A percentile compares a stretch with the other conserved stretches of the same genome.
These are phyloP conservation scores for Synergus itoensis DNA, from an alignment of 2,888 invertebrate species.

Conservation along the genomic window DNA sequence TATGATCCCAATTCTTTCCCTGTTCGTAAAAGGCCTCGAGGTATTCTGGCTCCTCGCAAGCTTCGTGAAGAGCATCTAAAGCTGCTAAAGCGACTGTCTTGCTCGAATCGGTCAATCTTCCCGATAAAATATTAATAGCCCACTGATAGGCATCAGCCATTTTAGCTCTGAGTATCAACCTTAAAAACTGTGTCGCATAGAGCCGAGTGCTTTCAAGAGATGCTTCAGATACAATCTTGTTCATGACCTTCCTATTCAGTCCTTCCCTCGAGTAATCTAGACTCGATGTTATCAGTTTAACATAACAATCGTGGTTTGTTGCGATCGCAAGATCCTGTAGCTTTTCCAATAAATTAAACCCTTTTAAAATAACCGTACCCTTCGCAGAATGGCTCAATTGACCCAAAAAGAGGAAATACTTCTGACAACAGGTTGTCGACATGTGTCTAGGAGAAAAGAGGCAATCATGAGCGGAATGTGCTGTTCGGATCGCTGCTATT, in stretches of 20 bases:
- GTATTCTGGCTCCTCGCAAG: constrained; percentile 87
- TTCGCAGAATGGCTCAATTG: constrained; percentile 87
- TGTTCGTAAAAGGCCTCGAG: constrained; percentile 68
- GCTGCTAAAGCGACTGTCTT: constrained; percentile 90
- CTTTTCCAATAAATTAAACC: constrained; percentile 71
- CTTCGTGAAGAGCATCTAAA: constrained; percentile 92
- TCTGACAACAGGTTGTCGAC: constrained; percentile 93
- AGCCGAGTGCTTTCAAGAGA: constrained; percentile 82
- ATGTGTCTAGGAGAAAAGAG: constrained; percentile 93
- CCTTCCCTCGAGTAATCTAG: constrained; percentile 92
- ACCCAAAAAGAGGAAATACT: constrained; percentile 96
- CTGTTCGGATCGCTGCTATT: constrained; percentile 85
- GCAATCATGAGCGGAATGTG: constrained; percentile 90
- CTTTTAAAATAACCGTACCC: constrained; percentile 86
- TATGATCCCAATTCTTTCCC: constrained; percentile 74
- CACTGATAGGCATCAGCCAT: constrained; percentile 88
- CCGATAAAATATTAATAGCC: constrained; percentile 91
- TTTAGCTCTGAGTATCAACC: constrained; percentile 89
- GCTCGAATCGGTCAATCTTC: constrained; percentile 91
- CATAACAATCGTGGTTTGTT: constrained; percentile 94
- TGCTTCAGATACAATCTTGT: constrained; percentile 79
- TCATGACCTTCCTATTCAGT: constrained; percentile 83
- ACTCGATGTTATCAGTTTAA: constrained; percentile 95
- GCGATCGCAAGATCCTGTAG: constrained; percentile 88
- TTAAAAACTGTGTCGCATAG: constrained; percentile 95